Evolutionary conservation across 2,797 vertebrate genomes (phyloP).

Genomic region (Chelidonichthys spinosus): DNA sequence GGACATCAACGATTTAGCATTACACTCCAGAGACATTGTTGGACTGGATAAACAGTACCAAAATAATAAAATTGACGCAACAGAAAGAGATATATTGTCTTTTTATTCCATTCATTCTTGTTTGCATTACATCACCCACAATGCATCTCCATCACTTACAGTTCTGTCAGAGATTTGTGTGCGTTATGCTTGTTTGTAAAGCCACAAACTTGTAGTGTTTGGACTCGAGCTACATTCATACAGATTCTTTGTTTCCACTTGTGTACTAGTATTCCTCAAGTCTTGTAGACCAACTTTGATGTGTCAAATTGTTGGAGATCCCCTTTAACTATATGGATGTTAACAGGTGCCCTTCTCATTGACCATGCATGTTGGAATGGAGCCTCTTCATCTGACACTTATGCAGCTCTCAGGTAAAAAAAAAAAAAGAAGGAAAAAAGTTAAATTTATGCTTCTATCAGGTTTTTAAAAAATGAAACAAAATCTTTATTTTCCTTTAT

Average conservation of each 20-base stretch:
- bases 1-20: not conserved
- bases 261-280: not conserved
- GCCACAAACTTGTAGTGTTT: not conserved
- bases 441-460: not conserved
- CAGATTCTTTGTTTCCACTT: not conserved
- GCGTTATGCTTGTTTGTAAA: not conserved
- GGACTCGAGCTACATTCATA: not conserved
- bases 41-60: not conserved
- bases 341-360: slow-evolving; percentile 83
- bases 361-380: slow-evolving; percentile 84
- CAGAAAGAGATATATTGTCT: not conserved
- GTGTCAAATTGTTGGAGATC: not conserved
- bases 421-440: not conserved
- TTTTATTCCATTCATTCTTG: not conserved
- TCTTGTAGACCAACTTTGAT: not conserved
- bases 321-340: slow-evolving; percentile 19
- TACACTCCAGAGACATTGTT: not conserved
- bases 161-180: not conserved
- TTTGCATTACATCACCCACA: not conserved
- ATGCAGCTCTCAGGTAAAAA: slow-evolving; percentile 81
- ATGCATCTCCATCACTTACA: not conserved
- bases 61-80: not conserved
- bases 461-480: not conserved
- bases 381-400: slow-evolving; percentile 73
- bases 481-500: slow-evolving; percentile 14